Evolutionary conservation across 2,888 invertebrate genomes (phyloP).

Genomic region (Thyatira batis): DNA sequence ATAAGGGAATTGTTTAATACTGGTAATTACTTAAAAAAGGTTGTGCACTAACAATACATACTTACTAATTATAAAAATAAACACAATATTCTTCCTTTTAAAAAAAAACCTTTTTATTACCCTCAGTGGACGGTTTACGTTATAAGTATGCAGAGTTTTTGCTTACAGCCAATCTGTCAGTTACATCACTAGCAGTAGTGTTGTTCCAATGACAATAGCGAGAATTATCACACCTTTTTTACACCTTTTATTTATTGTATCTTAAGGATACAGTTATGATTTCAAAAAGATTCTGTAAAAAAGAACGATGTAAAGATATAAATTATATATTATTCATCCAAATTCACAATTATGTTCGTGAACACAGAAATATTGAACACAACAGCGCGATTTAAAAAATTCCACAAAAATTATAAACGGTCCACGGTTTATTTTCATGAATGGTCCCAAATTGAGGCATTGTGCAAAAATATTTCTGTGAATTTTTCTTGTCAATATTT

Average conservation of each 20-base stretch:
- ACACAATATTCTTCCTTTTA: background rate
- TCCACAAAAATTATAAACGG: conserved; percentile 50
- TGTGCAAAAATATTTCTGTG: conserved; percentile 34
- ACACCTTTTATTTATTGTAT: conserved; percentile 1
- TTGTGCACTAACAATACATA: no score
- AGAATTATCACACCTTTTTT: no score
- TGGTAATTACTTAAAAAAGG: no score
- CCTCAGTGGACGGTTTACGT: no score
- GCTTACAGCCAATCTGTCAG: no score
- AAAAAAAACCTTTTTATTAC: no score
- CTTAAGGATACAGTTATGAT: conserved; percentile 25
- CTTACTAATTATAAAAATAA: no score
- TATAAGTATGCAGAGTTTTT: no score
- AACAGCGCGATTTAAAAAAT: conserved; percentile 43
- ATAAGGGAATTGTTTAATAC: no score
- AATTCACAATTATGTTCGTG: conserved; percentile 50
- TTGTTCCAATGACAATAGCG: background rate
- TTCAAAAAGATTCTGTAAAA: conserved; percentile 40
- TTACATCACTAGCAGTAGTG: background rate
- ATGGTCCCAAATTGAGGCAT: conserved; percentile 55
- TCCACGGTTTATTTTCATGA: conserved; percentile 42
- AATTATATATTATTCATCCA: conserved; percentile 67
- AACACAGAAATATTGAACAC: conserved; percentile 29
- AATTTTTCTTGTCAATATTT: conserved; percentile 36
- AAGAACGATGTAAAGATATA: conserved; percentile 40